phyloP scores from a whole-genome alignment of 2,113 vertebrate genomes.

The Callionymus lyra region DNA sequence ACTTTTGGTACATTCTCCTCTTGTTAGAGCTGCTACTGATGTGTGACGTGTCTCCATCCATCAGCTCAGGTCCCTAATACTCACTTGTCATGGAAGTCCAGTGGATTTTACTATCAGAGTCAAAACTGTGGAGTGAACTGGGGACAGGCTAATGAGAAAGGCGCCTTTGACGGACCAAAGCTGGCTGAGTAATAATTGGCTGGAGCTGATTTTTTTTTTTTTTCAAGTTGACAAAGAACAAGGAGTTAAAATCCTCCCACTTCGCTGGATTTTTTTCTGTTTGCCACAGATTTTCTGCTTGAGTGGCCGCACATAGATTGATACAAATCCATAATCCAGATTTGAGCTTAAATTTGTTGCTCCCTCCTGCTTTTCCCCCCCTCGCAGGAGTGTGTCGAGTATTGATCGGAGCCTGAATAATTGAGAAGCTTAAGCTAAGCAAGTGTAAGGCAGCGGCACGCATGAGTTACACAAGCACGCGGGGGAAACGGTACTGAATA shows the following conservation, averaged over 20 bases:
- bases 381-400: conserved; percentile 49
- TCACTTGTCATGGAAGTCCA: conserved; percentile 34
- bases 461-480: conserved; percentile 27
- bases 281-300: conserved; percentile 49
- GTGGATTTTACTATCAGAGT: too few relatives aligned
- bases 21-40: conserved; percentile 52
- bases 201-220: too few relatives aligned
- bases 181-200: conserved; percentile 45
- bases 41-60: conserved; percentile 44
- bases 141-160: conserved; percentile 58
- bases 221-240: conserved; percentile 13
- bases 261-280: conserved; percentile 40
- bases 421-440: conserved; percentile 63
- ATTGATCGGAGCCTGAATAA: conserved; percentile 68
- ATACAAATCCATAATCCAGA: conserved; percentile 67
- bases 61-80: conserved; percentile 25
- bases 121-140: conserved; percentile 34
- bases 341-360: conserved; percentile 36
- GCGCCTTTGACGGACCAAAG: conserved; percentile 38
- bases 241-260: conserved; percentile 40
- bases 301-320: conserved; percentile 55
- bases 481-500: conserved; percentile 52
- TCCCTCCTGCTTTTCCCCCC: conserved; percentile 32
- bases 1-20: conserved; percentile 17
- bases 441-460: conserved; percentile 10